Evolutionary conservation across 1,140 invertebrate genomes (phyloP).

Genomic region (Zaprionus capensis): DNA sequence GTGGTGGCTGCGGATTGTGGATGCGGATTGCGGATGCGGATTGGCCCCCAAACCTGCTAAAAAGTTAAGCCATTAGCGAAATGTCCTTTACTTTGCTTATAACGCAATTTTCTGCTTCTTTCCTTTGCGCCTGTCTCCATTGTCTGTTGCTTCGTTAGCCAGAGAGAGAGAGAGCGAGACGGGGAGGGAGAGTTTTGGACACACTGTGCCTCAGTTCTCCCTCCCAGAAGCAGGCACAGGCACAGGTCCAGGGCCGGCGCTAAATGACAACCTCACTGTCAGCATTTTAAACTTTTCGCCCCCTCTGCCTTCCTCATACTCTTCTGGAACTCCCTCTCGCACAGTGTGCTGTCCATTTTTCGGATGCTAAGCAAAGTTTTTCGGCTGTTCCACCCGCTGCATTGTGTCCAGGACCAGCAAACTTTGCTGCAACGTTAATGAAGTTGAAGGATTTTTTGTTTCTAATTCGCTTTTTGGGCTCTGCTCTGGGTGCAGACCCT

Average conservation of each 20-base stretch:
- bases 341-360: conserved; percentile 49
- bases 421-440: conserved; percentile 74
- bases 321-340: not conserved
- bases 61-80: conserved; percentile 82
- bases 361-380: conserved; percentile 52
- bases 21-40: not conserved
- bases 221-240: too few relatives aligned
- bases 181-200: conserved; percentile 45
- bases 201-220: conserved; percentile 35
- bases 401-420: conserved; percentile 42
- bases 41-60: conserved; percentile 52
- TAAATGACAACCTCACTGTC: conserved; percentile 79
- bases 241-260: conserved; percentile 22
- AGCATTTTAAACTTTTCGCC: conserved; percentile 71
- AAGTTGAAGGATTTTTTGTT: conserved; percentile 71
- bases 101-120: conserved; percentile 76
- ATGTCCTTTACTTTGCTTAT: conserved; percentile 82
- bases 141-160: conserved; percentile 74
- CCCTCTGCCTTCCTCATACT: not conserved
- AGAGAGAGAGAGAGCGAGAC: not conserved
- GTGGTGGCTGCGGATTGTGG: not conserved
- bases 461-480: conserved; percentile 30
- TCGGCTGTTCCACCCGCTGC: conserved; percentile 46
- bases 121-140: conserved; percentile 54
- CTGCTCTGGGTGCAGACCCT: too few relatives aligned